Evolutionary conservation across 2,888 invertebrate species (phyloP), one percentile per base, ranked within the genome.

Genomic region (Chrysopilus asiliformis): DNA sequence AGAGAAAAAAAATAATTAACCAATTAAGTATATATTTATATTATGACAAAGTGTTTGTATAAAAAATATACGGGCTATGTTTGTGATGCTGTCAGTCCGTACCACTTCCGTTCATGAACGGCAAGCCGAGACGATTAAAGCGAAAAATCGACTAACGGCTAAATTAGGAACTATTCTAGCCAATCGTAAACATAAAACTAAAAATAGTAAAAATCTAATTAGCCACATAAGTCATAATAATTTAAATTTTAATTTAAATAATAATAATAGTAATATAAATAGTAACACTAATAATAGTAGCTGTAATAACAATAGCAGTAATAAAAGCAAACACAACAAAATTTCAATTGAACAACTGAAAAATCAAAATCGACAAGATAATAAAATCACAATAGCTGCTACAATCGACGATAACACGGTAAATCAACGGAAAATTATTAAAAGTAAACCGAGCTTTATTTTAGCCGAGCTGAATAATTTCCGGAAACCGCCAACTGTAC

Each of bases 51-150:
- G 44, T 47, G 45, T 44, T 49, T 46, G 49, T 42, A 41, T 43
- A 43, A 41, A 30, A 47, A 49, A 48, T 45, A 44, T 31, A 45
- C 46, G 47, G 47, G 49, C 49, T 49, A 49, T 49, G 49, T 48
- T 49, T 49, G 49, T 49, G 44, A 49, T 49, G 49, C 46, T 48
- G 47, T 46, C 49, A 46, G 49, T 46, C 43, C 49, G 45, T 46
- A 45, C 46, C 43, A 41, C 47, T 39, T 44, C 49, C 49, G 49
- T 49, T 47, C 43, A 43, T 49, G 46, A 48, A 45, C 48, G 48
- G 48, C 45, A 45, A 39, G 46, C 47, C 44, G 44, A 46, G 38
- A 45, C 45, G 46, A 45, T 41, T 42, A 42, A 44, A 36, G 41
- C 41, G 31, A 43, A 42, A 32, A 39, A 37, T 42, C 40, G 39